Evolutionary conservation across 2,888 invertebrate species (phyloP).

Genomic region (Chrysodeixis includens): DNA sequence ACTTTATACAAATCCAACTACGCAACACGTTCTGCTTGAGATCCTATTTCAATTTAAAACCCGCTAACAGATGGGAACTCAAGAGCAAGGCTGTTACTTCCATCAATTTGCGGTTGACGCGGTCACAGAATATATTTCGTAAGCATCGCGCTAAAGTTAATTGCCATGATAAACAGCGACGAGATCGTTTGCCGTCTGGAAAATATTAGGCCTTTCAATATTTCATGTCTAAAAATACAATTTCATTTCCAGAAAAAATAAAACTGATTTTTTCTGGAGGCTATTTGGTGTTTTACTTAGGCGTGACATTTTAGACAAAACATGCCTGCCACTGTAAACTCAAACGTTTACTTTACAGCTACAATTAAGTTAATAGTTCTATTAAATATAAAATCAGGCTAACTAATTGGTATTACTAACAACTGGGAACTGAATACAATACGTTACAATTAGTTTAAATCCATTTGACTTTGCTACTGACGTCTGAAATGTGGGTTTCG

Average conservation of each 20-base stretch:
- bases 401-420: no score
- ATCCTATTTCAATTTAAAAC: slow-evolving; percentile 40
- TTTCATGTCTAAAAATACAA: slow-evolving; percentile 7
- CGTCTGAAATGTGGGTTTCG: slow-evolving; percentile 7
- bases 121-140: slow-evolving; percentile 64
- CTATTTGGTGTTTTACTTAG: no score
- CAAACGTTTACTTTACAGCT: no score
- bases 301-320: no score
- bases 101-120: slow-evolving; percentile 54
- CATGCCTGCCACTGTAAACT: no score
- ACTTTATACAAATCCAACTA: neutral
- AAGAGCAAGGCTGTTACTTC: slow-evolving; percentile 28
- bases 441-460: no score
- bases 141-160: slow-evolving; percentile 67
- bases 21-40: neutral
- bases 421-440: no score
- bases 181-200: slow-evolving; percentile 63
- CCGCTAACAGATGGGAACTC: slow-evolving; percentile 24
- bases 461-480: no score
- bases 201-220: slow-evolving; percentile 46
- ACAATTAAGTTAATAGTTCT: no score
- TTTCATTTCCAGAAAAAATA: neutral
- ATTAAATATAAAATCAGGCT: no score
- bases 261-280: no score
- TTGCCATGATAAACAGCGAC: slow-evolving; percentile 74